Base-by-base conservation (phyloP, 2,888 invertebrate species). In the Thera britannica region DNA sequence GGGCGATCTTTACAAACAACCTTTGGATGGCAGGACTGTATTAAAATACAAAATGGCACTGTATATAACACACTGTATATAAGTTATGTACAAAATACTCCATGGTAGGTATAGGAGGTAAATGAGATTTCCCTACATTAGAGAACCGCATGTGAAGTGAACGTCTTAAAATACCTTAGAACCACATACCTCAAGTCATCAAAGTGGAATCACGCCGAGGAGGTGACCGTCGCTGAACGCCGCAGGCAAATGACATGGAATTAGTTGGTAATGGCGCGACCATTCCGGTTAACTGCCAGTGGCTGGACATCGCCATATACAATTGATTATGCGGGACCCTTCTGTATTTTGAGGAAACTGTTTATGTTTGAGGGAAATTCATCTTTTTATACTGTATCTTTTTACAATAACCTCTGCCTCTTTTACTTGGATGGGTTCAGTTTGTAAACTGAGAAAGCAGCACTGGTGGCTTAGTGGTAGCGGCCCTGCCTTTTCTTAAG, bases 181-280 rank as follows among this genome's bases (percentile, higher is more conserved):
- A 65, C 71, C 65, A 59, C 68, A 67, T 66, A 65, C 66, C 65
- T 72, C 62, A 69, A 70, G 71, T 68, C 71, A 70, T 72, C 70
- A 72, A 72, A 68, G 69, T 36, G 65, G 65, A 72, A 71, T 72
- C 75, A 65, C 71, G 49, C 61, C 86, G 23, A 23, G 23, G 90
- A 86, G 52, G 65, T 86, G 90, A 86, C 87, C 88, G 85, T 84
- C 83, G 84, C 81, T 79, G 75, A 78, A 81, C 78, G 88, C 91
- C 92, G 86, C 92, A 92, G 88, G 91, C 92, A 93, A 93, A 94
- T 92, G 92, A 90, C 90, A 86, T 88, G 89, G 90, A 92, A 92
- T 94, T 93, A 93, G 91, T 87, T 80, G 78, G 86, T 93, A 94
- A 94, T 93, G 90, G 93, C 86, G 92, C 85, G 89, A 87, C 91